Conservation (phyloP, 2,113 vertebrate species). For the Paracanthobrama guichenoti region DNA sequence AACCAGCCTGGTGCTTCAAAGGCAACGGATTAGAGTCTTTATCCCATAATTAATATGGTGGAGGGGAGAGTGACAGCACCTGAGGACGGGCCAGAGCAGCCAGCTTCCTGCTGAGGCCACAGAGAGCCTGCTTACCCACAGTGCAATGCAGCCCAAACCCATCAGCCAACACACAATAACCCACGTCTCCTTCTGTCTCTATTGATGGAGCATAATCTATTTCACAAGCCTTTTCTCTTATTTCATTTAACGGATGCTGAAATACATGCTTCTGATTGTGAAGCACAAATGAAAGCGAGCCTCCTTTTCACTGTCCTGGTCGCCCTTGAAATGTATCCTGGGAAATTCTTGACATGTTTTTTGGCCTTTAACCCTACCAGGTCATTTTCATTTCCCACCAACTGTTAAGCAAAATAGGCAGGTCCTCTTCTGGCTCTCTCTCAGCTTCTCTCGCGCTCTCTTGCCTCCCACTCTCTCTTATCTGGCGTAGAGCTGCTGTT, state of each 20-base stretch:
- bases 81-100: conserved; percentile 82
- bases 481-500: conserved; percentile 9
- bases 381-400: conserved; percentile 92
- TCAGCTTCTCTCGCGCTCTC: conserved; percentile 68
- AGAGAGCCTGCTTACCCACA: conserved; percentile 77
- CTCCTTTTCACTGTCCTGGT: conserved; percentile 56
- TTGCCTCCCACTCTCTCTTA: conserved; percentile 63
- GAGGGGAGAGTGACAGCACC: conserved; percentile 88
- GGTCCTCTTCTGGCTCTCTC: conserved; percentile 78
- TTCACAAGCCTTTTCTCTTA: conserved; percentile 38
- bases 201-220: conserved; percentile 66
- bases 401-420: conserved; percentile 84
- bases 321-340: conserved; percentile 74
- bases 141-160: conserved; percentile 71
- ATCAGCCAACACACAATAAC: conserved; percentile 71
- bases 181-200: conserved; percentile 65
- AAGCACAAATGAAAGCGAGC: conserved; percentile 50
- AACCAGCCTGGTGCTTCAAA: conserved; percentile 92
- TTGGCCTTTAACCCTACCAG: conserved; percentile 79
- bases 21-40: conserved; percentile 91
- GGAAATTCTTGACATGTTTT: conserved; percentile 78
- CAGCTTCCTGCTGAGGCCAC: conserved; percentile 84
- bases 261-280: conserved; percentile 63
- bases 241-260: conserved; percentile 25
- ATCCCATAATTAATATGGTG: conserved; percentile 97